Evolutionary conservation across 1,140 invertebrate genomes (phyloP).

Genomic region (Ceratoteleas bidentatus): DNA sequence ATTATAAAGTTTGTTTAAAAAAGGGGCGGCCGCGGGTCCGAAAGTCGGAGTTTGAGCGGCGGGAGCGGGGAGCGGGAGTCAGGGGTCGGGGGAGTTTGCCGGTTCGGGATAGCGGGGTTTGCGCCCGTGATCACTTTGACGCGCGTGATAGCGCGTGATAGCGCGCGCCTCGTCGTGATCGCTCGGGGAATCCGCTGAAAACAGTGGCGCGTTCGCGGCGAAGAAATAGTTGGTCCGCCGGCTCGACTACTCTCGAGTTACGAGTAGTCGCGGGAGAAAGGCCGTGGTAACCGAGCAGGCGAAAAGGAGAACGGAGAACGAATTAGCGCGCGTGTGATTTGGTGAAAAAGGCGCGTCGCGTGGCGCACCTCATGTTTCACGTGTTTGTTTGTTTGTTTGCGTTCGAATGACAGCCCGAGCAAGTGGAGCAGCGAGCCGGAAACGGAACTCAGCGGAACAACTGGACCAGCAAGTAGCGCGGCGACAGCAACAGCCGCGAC

Average conservation of each 20-base stretch:
- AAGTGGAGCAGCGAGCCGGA: constrained; percentile 18
- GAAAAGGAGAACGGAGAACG: constrained; percentile 65
- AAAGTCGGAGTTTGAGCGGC: no score
- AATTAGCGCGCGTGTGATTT: constrained; percentile 60
- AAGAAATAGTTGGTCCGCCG: constrained; percentile 61
- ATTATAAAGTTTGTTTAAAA: no score
- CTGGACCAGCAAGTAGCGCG: neutral
- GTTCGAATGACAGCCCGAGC: constrained; percentile 12
- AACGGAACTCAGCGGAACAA: constrained; percentile 9
- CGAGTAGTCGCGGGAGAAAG: constrained; percentile 64
- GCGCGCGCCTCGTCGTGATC: no score
- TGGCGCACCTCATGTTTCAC: constrained; percentile 5
- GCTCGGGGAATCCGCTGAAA: constrained; percentile 51
- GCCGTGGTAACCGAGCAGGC: constrained; percentile 57
- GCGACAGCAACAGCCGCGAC: neutral
- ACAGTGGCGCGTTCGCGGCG: constrained; percentile 54
- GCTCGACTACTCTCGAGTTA: constrained; percentile 54
- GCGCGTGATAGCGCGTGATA: no score
- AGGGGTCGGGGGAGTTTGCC: no score
- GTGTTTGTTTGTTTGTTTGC: constrained; percentile 18
- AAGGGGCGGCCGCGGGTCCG: no score
- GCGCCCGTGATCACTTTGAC: no score
- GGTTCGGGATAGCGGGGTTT: no score
- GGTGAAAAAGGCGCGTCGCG: constrained; percentile 23
- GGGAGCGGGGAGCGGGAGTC: no score